Evolutionary conservation across 1,140 invertebrate species (phyloP).

Genomic region (Carposina sasakii): DNA sequence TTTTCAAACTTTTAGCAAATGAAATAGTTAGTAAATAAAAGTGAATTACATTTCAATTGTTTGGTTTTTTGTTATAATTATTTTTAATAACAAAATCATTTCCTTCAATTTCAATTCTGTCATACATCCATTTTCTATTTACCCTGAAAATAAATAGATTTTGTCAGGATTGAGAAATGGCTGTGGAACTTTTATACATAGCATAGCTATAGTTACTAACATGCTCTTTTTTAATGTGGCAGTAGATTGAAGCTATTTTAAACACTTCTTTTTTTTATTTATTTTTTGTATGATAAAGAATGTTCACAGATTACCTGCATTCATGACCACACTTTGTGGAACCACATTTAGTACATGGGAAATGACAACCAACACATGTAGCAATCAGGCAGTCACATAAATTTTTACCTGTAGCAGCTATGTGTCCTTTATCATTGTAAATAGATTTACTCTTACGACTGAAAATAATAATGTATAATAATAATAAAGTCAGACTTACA

Average conservation of each 20-base stretch:
- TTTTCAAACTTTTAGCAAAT: constrained; percentile 79
- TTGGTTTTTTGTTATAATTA: constrained; percentile 33
- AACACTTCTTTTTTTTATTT: no score
- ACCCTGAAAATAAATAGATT: constrained; percentile 44
- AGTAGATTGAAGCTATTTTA: no score
- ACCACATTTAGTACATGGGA: constrained; percentile 82
- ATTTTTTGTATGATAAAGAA: no score
- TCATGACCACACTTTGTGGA: constrained; percentile 68
- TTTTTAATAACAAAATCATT: constrained; percentile 64
- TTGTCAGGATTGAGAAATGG: no score
- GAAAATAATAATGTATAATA: constrained; percentile 18
- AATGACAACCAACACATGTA: constrained; percentile 85
- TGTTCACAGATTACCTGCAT: constrained; percentile 59
- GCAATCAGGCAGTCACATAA: constrained; percentile 85
- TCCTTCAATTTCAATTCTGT: constrained; percentile 70
- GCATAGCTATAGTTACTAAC: no score
- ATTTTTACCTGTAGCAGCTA: constrained; percentile 74
- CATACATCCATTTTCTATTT: constrained; percentile 70
- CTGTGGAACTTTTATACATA: no score
- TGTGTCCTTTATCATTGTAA: constrained; percentile 57
- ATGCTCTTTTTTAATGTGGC: no score
- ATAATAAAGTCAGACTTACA: no score
- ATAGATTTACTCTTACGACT: constrained; percentile 52
- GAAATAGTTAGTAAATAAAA: constrained; percentile 9
- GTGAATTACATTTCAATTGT: not conserved